Conservation (phyloP, 2,797 vertebrate genomes). For the Peromyscus aztecus region DNA sequence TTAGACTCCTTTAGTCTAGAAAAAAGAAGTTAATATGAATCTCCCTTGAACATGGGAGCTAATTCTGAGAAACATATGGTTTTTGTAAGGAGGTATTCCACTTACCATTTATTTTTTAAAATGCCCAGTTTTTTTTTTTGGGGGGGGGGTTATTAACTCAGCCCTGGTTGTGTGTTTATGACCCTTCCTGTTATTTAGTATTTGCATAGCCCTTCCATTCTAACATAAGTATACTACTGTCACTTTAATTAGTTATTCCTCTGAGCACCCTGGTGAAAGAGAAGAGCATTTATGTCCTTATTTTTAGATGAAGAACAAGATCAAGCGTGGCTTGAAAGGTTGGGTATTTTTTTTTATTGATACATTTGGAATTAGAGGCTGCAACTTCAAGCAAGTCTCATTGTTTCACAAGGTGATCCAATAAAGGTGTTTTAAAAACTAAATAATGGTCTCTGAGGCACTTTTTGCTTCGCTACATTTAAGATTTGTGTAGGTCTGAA, state of each 20-base stretch:
- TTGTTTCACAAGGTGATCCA: constrained; percentile 29
- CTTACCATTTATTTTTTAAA: background rate
- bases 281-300: constrained; percentile 19
- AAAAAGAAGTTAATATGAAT: constrained; percentile 1
- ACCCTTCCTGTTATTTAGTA: constrained; percentile 11
- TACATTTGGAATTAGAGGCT: constrained; percentile 32
- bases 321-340: background rate
- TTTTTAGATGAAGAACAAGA: constrained; percentile 56
- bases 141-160: background rate
- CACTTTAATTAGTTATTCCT: constrained; percentile 49
- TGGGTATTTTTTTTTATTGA: background rate
- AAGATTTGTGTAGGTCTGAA: background rate
- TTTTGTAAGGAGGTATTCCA: background rate
- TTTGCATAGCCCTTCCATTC: constrained; percentile 3
- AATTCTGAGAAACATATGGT: background rate
- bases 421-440: constrained; percentile 35
- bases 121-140: background rate
- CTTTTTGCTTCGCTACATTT: background rate
- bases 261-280: background rate
- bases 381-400: background rate
- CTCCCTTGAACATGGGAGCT: constrained; percentile 34
- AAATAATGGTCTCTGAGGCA: background rate
- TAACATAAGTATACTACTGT: background rate
- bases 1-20: background rate
- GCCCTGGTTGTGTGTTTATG: background rate